Evolutionary conservation across 2,113 vertebrate species (phyloP).

Genomic region (Xenus cinereus): DNA sequence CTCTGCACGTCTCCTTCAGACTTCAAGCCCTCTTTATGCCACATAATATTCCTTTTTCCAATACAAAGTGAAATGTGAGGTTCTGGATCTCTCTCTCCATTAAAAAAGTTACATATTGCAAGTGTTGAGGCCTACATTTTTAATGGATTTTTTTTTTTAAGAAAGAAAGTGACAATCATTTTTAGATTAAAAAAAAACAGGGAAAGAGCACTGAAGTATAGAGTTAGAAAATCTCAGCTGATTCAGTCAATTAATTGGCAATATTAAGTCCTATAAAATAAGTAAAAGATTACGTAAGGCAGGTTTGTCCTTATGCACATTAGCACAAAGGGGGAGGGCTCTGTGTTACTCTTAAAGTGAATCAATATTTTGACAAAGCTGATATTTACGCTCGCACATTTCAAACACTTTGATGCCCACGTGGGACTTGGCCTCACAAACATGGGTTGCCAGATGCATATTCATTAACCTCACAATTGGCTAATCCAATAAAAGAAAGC

Average conservation of each 20-base stretch:
- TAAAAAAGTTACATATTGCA: background rate
- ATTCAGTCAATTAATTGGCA: background rate
- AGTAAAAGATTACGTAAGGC: background rate
- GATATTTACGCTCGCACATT: constrained; percentile 52
- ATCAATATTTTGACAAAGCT: constrained; percentile 78
- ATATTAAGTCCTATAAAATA: background rate
- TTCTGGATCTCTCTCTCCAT: background rate
- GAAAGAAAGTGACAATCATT: background rate
- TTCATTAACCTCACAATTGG: constrained; percentile 75
- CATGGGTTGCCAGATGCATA: constrained; percentile 71
- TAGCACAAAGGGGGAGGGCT: background rate
- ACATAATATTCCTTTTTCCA: background rate
- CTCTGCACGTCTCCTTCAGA: background rate
- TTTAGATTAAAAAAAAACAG: background rate
- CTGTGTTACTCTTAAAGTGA: constrained; percentile 39
- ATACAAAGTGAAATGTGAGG: background rate
- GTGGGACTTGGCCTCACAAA: constrained; percentile 58
- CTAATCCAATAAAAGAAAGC: constrained; percentile 60
- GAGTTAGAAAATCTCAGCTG: background rate
- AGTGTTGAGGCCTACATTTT: background rate
- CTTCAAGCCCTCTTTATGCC: background rate
- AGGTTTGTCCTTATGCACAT: background rate
- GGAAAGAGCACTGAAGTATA: background rate
- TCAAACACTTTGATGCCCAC: constrained; percentile 51
- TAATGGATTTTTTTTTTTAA: background rate